phyloP scores from a whole-genome alignment of 2,888 invertebrate species.

The Drosophila diplacantha region DNA sequence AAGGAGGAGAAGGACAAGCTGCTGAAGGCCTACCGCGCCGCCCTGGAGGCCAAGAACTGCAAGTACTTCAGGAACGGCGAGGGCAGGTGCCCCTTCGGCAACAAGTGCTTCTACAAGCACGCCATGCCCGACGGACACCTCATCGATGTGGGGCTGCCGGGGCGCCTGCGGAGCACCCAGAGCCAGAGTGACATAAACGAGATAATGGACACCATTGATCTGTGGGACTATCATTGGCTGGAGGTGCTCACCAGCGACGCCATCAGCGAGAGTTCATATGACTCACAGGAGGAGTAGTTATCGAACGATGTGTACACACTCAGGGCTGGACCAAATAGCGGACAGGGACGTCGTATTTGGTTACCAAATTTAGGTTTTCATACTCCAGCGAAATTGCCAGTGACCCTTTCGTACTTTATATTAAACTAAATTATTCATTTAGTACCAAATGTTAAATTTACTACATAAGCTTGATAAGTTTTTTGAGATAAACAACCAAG shows the following conservation, averaged over 20 bases:
- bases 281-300: conserved; percentile 78
- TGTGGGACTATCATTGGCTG: conserved; percentile 82
- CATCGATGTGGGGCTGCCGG: conserved; percentile 84
- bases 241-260: conserved; percentile 81
- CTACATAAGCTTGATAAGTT: conserved; percentile 35
- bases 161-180: conserved; percentile 80
- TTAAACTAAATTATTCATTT: too few species aligned
- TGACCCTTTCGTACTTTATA: too few species aligned
- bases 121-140: conserved; percentile 86
- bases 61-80: conserved; percentile 89
- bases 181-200: conserved; percentile 78
- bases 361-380: too few species aligned
- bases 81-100: conserved; percentile 92
- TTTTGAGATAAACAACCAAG: conserved; percentile 46
- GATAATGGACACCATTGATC: conserved; percentile 78
- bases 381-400: too few species aligned
- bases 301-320: conserved; percentile 25
- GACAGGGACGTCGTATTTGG: neutral
- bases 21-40: conserved; percentile 86
- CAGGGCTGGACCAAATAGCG: neutral
- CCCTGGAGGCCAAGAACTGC: conserved; percentile 87
- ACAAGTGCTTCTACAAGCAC: conserved; percentile 91
- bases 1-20: conserved; percentile 88
- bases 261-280: conserved; percentile 79
- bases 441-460: too few species aligned